These are phyloP conservation scores for Zonitis immaculata DNA, from an alignment of 2,888 invertebrate genomes.

Conservation along the genomic window DNA sequence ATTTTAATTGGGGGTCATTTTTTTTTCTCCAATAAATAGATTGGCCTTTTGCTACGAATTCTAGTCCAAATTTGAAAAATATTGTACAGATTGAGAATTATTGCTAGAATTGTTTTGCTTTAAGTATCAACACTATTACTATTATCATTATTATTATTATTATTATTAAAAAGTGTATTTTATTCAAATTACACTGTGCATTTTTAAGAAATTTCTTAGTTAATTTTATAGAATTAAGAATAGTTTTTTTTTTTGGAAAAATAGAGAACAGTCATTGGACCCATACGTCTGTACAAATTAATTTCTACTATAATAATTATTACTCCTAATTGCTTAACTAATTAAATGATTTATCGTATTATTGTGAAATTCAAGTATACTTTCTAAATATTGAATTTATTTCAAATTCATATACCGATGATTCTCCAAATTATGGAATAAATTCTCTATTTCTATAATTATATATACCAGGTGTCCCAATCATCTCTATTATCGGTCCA, in stretches of 20 bases:
- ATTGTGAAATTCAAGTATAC: conserved; percentile 1
- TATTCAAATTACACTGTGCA: conserved; percentile 23
- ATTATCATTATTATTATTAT: conserved; percentile 8
- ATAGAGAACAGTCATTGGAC: conserved; percentile 36
- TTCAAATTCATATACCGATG: background rate
- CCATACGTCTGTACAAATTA: conserved; percentile 31
- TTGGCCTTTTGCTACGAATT: background rate
- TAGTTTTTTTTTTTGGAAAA: conserved; percentile 21
- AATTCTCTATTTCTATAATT: background rate
- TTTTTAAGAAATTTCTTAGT: conserved; percentile 11
- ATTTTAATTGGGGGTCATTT: background rate
- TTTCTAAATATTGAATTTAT: too few relatives aligned
- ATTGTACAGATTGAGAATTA: conserved; percentile 10
- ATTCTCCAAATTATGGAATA: background rate
- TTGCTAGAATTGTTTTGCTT: background rate
- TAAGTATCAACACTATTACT: conserved; percentile 4
- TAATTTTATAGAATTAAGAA: background rate
- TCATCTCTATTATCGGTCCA: too few relatives aligned
- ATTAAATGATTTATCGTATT: background rate
- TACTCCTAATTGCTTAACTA: background rate
- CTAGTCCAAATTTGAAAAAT: background rate
- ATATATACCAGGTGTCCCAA: too few relatives aligned
- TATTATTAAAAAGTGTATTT: too few relatives aligned
- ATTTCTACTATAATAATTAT: conserved; percentile 7
- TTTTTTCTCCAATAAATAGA: background rate